Evolutionary conservation across 2,888 invertebrate genomes (phyloP).

Genomic region (Macropis europaea): DNA sequence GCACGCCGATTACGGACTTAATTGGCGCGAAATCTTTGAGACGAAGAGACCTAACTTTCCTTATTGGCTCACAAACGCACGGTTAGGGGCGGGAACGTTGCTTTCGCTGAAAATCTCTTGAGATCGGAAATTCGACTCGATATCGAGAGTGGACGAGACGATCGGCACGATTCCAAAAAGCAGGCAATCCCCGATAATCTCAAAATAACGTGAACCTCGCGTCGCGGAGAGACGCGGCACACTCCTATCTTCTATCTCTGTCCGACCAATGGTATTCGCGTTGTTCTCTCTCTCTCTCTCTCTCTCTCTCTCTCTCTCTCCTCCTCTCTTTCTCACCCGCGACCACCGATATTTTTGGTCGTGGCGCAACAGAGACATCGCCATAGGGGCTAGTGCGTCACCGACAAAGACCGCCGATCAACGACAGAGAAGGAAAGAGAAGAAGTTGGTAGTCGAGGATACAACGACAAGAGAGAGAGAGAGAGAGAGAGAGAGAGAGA

Average conservation of each 20-base stretch:
- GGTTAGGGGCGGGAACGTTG: too few species aligned
- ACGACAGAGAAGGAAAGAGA: conserved; percentile 15
- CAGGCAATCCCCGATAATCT: conserved; percentile 74
- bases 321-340: conserved; percentile 48
- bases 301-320: conserved; percentile 44
- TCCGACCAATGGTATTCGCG: neutral
- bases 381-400: neutral
- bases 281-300: conserved; percentile 42
- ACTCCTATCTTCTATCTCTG: conserved; percentile 19
- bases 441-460: neutral
- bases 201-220: conserved; percentile 71
- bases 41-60: too few species aligned
- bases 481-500: conserved; percentile 5
- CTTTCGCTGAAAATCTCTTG: neutral
- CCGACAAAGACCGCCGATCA: neutral
- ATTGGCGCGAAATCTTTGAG: too few species aligned
- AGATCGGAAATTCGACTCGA: conserved; percentile 34
- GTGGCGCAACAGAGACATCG: conserved; percentile 50
- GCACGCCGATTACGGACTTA: too few species aligned
- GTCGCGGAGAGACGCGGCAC: conserved; percentile 9
- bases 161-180: conserved; percentile 73
- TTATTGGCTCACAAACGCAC: too few species aligned
- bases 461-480: neutral
- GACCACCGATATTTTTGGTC: conserved; percentile 72
- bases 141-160: conserved; percentile 51